phyloP scores from a whole-genome alignment of 2,113 vertebrate genomes.

The Podarcis raffonei region DNA sequence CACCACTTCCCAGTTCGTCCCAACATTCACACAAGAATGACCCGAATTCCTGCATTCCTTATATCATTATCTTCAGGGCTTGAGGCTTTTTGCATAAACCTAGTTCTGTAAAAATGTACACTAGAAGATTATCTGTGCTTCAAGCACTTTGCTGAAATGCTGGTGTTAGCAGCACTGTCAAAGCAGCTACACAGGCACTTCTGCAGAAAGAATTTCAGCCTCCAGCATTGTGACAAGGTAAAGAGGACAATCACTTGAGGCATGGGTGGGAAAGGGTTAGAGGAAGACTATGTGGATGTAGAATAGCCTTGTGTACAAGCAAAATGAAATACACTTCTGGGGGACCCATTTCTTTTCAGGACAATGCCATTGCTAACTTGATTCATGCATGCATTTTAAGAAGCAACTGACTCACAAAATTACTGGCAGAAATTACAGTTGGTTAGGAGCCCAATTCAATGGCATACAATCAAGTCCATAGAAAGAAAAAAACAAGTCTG shows the following conservation, averaged over 20 bases:
- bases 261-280: constrained; percentile 11
- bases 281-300: neutral
- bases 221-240: neutral
- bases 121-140: neutral
- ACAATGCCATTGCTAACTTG: neutral
- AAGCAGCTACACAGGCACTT: constrained; percentile 3
- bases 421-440: neutral
- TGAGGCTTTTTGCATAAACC: neutral
- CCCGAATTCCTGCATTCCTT: neutral
- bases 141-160: neutral
- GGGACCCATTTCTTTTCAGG: neutral
- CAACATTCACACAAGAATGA: neutral
- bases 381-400: neutral
- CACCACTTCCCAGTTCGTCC: neutral
- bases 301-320: neutral
- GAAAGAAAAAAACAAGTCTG: neutral
- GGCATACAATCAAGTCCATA: neutral
- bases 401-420: neutral
- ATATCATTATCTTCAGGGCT: neutral
- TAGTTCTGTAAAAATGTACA: neutral
- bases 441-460: neutral
- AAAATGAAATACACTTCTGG: neutral
- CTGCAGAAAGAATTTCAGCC: neutral
- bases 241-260: neutral
- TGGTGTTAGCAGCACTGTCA: neutral